Conservation (phyloP, 1,140 invertebrate genomes). For the Drosophila ironensis region DNA sequence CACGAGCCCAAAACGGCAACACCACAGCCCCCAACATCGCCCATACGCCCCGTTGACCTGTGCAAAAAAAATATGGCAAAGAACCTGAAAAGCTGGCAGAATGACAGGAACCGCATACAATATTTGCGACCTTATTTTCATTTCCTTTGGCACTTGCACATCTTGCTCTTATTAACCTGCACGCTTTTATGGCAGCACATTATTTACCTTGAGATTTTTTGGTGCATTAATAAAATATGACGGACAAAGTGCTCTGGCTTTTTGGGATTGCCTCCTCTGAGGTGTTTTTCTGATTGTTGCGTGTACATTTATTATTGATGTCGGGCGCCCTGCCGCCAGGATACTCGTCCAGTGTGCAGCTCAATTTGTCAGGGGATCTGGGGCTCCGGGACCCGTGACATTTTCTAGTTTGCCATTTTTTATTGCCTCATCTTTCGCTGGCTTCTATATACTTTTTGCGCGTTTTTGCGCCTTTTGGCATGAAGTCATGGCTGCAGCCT, state of each 20-base stretch:
- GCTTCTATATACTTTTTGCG: neutral
- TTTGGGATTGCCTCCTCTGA: conserved; percentile 18
- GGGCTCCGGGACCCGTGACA: conserved; percentile 9
- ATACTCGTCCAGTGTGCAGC: conserved; percentile 1
- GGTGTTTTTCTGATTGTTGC: conserved; percentile 38
- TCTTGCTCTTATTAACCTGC: conserved; percentile 20
- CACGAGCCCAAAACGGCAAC: too few relatives aligned
- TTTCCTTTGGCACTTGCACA: conserved; percentile 1
- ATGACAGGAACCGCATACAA: conserved; percentile 43
- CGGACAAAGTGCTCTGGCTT: conserved; percentile 21
- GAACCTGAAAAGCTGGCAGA: conserved; percentile 33
- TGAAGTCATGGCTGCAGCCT: conserved; percentile 20
- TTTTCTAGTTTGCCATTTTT: conserved; percentile 14
- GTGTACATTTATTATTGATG: conserved; percentile 35
- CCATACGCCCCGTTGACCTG: conserved; percentile 36
- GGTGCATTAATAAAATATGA: conserved; percentile 63
- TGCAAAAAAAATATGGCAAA: conserved; percentile 1
- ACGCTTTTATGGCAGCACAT: conserved; percentile 24
- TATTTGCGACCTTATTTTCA: conserved; percentile 14
- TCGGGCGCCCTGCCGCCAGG: neutral
- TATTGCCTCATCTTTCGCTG: neutral
- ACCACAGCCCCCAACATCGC: too few relatives aligned
- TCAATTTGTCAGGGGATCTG: conserved; percentile 10
- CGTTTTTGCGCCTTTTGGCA: neutral
- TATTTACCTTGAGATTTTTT: conserved; percentile 40